These are phyloP conservation scores for Lypha dubia DNA, from an alignment of 2,888 invertebrate genomes.

Conservation along the genomic window DNA sequence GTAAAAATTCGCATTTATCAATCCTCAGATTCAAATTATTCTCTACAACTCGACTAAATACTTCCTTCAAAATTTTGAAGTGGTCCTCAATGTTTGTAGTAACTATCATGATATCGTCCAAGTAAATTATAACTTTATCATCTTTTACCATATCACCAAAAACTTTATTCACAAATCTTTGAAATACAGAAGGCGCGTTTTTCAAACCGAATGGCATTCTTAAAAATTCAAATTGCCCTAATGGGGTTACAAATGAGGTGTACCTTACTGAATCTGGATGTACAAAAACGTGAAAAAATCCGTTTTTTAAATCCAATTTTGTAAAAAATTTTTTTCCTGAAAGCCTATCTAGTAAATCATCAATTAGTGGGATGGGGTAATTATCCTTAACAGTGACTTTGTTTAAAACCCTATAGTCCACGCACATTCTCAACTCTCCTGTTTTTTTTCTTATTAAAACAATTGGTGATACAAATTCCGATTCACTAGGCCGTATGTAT, in stretches of 20 bases:
- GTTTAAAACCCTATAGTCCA: constrained; percentile 8
- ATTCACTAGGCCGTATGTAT: constrained; percentile 6
- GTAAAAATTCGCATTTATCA: constrained; percentile 57
- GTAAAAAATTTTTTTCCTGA: too few relatives aligned
- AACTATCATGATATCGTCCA: constrained; percentile 67
- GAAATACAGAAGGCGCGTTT: background rate
- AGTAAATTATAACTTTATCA: constrained; percentile 44
- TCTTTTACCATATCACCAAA: background rate
- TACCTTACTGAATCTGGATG: background rate
- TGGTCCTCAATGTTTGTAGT: constrained; percentile 37
- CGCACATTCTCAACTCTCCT: background rate
- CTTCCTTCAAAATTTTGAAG: constrained; percentile 41
- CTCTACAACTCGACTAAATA: constrained; percentile 30
- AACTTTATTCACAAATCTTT: constrained; percentile 5
- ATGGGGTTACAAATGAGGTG: too few relatives aligned
- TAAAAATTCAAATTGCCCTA: background rate
- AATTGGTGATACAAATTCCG: background rate
- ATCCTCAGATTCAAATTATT: constrained; percentile 52
- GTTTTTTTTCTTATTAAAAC: constrained; percentile 1
- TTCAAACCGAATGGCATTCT: constrained; percentile 5
- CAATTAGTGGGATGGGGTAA: background rate
- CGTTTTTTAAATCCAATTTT: too few relatives aligned
- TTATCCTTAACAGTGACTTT: constrained; percentile 32
- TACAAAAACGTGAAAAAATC: background rate
- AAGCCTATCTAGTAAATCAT: too few relatives aligned